Evolutionary conservation across 2,113 vertebrate genomes (phyloP).

Genomic region (Haplotaxodon microlepis): DNA sequence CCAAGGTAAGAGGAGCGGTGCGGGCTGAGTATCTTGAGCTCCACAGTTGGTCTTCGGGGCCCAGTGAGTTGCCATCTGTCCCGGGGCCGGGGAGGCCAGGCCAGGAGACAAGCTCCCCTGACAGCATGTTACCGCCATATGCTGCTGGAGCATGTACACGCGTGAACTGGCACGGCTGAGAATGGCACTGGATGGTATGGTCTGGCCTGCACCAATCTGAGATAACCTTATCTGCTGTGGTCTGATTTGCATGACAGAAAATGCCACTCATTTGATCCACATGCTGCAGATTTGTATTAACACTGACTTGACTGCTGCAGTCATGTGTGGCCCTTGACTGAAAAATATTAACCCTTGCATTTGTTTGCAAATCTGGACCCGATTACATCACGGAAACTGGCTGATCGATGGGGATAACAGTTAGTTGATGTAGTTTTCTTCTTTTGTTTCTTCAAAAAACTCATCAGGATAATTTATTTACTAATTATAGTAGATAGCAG

Average conservation of each 20-base stretch:
- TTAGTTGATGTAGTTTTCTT: not conserved
- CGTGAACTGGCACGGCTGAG: slow-evolving; percentile 9
- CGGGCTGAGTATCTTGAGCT: slow-evolving; percentile 27
- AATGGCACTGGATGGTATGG: not conserved
- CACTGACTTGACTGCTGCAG: not conserved
- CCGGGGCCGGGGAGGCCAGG: slow-evolving; percentile 67
- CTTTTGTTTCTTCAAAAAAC: not conserved
- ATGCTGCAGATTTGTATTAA: not conserved
- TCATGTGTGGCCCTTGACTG: not conserved
- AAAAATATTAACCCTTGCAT: not conserved
- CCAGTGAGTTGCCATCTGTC: slow-evolving; percentile 84
- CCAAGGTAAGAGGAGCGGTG: slow-evolving; percentile 30
- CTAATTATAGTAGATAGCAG: not conserved
- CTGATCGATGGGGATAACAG: not conserved
- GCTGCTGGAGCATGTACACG: slow-evolving; percentile 51
- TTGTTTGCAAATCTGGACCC: not conserved
- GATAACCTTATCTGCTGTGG: slow-evolving; percentile 4
- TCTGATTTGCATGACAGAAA: not conserved
- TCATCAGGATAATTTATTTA: not conserved
- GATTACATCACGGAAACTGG: not conserved
- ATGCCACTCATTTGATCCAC: not conserved
- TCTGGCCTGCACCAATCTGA: not conserved
- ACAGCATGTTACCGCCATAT: slow-evolving; percentile 80
- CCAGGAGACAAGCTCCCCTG: slow-evolving; percentile 75
- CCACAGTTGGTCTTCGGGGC: slow-evolving; percentile 73